Base-by-base conservation (phyloP, 2,113 vertebrate genomes). In the Festucalex cinctus region DNA sequence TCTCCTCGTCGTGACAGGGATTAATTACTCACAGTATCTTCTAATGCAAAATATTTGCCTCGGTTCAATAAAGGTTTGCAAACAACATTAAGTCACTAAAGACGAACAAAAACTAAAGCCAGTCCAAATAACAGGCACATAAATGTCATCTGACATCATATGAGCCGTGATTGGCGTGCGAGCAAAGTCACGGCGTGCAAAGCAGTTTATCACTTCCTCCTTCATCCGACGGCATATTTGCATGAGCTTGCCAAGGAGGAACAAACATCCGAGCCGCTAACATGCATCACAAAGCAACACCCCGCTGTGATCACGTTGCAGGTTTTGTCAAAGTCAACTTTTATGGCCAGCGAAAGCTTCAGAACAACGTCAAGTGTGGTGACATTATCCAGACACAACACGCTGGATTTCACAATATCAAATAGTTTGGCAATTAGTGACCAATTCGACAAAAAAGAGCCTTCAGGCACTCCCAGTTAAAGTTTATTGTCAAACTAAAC, bases 141-240 rank as follows among this genome's bases (percentile, higher is more conserved):
- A 1, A 22, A 12, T 19, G 26, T 28, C 10, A 9, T 6, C 37
- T 66, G 60, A 75, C 67, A 4, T 70, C 65, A 64, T n/a, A n/a
- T 56, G 10, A 3, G 36, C 14, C 32, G 51, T 59, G 35, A 12
- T 73, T 63, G 63, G 22, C 36, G 19, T 51, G 48, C 44, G 28
- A 65, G 57, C 41, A 75, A 39, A 67, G 51, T 54, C 10, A 54
- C 51, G 10, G 26, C 12, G n/a, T 78, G 48, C 68, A 68, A 77
- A 84, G 36, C 5, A 22, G 19, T 37, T 39, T 2, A 14, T 39
- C 14, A 84, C 84, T 90, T 88, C 86, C 88, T 87, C 74, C 26
- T 81, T 83, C 58, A 73, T 22, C 76, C 65, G 60, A 26, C 46
- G 19, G 9, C 24, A 69, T 62, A 85, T 89, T 88, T 88, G 83